These are phyloP conservation scores for Plagodis pulveraria DNA, from an alignment of 2,888 invertebrate species.

Conservation along the genomic window DNA sequence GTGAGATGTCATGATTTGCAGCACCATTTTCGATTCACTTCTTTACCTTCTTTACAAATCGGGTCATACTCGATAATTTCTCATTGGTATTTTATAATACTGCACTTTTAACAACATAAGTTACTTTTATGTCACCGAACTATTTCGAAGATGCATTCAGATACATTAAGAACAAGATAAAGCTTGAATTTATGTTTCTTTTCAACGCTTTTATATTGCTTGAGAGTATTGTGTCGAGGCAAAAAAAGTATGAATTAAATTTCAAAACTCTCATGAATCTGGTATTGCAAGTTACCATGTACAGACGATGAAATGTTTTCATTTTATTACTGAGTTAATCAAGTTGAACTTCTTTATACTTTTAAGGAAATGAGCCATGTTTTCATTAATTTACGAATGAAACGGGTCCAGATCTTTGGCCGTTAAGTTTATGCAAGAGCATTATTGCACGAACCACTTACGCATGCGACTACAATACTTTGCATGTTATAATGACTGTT, in stretches of 20 bases:
- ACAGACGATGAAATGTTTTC: slow-evolving; percentile 26
- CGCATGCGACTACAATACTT: slow-evolving; percentile 42
- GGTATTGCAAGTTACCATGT: slow-evolving; percentile 22
- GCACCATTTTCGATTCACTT: too few relatives aligned
- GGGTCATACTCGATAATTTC: too few relatives aligned
- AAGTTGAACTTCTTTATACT: slow-evolving; percentile 23
- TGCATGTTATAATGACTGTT: slow-evolving; percentile 45
- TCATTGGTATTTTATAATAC: slow-evolving; percentile 2
- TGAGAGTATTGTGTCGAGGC: slow-evolving; percentile 12
- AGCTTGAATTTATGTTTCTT: slow-evolving; percentile 10
- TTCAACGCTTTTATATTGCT: slow-evolving; percentile 11
- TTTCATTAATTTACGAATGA: slow-evolving; percentile 22
- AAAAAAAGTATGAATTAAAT: slow-evolving; percentile 23
- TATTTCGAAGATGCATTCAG: slow-evolving; percentile 12
- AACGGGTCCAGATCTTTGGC: slow-evolving; percentile 38
- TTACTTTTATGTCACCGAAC: neutral
- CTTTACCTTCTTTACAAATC: too few relatives aligned
- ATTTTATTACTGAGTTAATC: slow-evolving; percentile 24
- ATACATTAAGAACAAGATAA: slow-evolving; percentile 9
- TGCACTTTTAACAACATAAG: slow-evolving; percentile 14
- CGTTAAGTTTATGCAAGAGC: slow-evolving; percentile 44
- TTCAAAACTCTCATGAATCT: slow-evolving; percentile 22
- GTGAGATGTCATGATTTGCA: too few relatives aligned
- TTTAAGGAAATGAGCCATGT: slow-evolving; percentile 26
- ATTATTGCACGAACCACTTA: slow-evolving; percentile 44